A percentile compares a stretch with the other conserved stretches of the same genome.
These are phyloP conservation scores for Prosopocoilus inquinatus DNA, from an alignment of 2,888 invertebrate genomes.

Conservation along the genomic window DNA sequence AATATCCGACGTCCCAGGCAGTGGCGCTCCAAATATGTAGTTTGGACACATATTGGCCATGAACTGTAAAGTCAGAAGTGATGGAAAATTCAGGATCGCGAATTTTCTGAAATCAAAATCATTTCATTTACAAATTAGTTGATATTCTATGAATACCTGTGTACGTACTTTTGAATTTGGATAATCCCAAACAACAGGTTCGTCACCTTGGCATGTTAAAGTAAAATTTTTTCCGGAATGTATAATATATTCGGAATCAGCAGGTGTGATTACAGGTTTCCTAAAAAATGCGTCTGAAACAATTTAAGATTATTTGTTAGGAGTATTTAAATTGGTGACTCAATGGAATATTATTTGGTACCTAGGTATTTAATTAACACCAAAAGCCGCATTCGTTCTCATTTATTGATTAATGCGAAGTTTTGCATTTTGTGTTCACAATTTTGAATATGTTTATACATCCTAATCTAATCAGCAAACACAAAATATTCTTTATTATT, in stretches of 20 bases:
- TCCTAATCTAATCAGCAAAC: too few relatives aligned
- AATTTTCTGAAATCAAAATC: too few relatives aligned
- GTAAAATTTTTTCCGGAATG: conserved; percentile 44
- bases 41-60: conserved; percentile 49
- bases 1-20: conserved; percentile 47
- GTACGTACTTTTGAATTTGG: conserved; percentile 13
- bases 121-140: too few relatives aligned
- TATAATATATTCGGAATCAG: conserved; percentile 42
- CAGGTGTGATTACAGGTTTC: conserved; percentile 2
- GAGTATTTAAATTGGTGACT: not conserved
- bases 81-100: too few relatives aligned
- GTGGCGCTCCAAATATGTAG: conserved; percentile 47
- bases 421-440: too few relatives aligned
- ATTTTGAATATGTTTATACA: too few relatives aligned
- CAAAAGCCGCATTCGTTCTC: too few relatives aligned
- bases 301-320: not conserved
- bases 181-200: conserved; percentile 48
- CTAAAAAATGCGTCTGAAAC: conserved; percentile 7
- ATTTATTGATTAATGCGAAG: too few relatives aligned
- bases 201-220: conserved; percentile 51
- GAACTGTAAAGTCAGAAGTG: not conserved
- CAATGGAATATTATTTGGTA: not conserved
- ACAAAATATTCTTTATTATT: too few relatives aligned
- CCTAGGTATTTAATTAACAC: too few relatives aligned
- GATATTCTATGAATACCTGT: too few relatives aligned